Percentiles rank a stretch among this genome's conserved stretches.
phyloP scores from a whole-genome alignment of 2,113 vertebrate species.

The Malurus elegans region DNA sequence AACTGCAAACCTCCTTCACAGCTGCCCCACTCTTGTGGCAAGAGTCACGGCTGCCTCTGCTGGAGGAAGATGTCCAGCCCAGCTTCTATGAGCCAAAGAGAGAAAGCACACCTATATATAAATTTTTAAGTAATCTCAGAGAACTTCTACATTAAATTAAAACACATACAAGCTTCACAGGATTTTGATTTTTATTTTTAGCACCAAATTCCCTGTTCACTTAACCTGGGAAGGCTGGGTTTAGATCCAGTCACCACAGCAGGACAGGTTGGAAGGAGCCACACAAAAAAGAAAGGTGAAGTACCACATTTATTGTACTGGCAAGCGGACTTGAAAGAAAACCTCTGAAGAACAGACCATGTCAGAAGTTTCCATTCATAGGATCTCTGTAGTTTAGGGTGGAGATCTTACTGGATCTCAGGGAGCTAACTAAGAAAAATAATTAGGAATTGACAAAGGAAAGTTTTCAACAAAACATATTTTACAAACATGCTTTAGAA shows the following conservation, averaged over 20 bases:
- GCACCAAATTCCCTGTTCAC: not conserved
- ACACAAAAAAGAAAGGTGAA: not conserved
- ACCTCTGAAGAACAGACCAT: not conserved
- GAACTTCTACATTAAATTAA: not conserved
- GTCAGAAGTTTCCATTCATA: not conserved
- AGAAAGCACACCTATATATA: not conserved
- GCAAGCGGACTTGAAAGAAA: not conserved
- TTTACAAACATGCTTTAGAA: not conserved
- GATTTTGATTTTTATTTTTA: not conserved
- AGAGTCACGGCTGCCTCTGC: accelerated
- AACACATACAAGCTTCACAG: not conserved
- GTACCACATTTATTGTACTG: not conserved
- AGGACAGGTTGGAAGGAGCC: not conserved
- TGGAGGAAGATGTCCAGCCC: not conserved
- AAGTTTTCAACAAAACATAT: not conserved
- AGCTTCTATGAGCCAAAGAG: not conserved
- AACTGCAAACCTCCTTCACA: not conserved
- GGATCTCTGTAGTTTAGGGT: not conserved
- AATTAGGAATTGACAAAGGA: not conserved
- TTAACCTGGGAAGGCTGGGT: not conserved
- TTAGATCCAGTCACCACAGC: not conserved
- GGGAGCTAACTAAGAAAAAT: not conserved
- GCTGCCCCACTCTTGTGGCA: not conserved
- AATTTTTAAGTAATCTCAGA: not conserved
- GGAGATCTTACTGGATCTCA: not conserved